These are phyloP conservation scores for Sinonovacula constricta DNA, from an alignment of 1,140 invertebrate genomes.

Conservation along the genomic window DNA sequence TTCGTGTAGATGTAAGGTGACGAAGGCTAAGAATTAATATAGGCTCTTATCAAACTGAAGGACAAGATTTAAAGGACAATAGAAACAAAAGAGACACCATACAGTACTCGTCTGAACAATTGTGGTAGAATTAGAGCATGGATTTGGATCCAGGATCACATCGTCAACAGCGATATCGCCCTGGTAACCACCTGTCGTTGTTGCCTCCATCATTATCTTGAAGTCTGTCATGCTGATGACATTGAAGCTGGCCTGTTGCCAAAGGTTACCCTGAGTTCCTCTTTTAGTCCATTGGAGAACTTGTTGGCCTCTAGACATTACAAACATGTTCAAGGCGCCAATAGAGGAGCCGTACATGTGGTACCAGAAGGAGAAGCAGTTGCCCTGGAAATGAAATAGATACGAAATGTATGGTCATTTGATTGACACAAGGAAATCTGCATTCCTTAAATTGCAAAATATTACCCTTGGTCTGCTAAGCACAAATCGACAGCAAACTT, in stretches of 20 bases:
- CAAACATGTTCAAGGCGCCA: slow-evolving; percentile 67
- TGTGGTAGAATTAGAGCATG: slow-evolving; percentile 60
- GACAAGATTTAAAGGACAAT: too few species aligned
- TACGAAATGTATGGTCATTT: too few species aligned
- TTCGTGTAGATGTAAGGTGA: too few species aligned
- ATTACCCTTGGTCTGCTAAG: too few species aligned
- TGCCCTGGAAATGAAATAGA: slow-evolving; percentile 17
- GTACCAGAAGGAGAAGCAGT: slow-evolving; percentile 82
- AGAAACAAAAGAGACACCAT: too few species aligned
- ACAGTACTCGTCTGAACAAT: slow-evolving; percentile 12
- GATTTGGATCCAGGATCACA: slow-evolving; percentile 66
- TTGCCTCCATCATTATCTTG: slow-evolving; percentile 62
- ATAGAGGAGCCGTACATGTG: slow-evolving; percentile 86
- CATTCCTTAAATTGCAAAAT: too few species aligned
- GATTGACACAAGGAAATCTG: too few species aligned
- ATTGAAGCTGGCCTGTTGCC: slow-evolving; percentile 67
- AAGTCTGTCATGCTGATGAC: slow-evolving; percentile 65
- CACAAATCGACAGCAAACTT: too few species aligned
- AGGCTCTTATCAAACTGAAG: too few species aligned
- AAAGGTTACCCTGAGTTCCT: slow-evolving; percentile 72
- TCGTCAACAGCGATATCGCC: slow-evolving; percentile 79
- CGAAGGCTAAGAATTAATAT: too few species aligned
- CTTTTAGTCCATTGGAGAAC: slow-evolving; percentile 63
- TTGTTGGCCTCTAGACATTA: slow-evolving; percentile 39
- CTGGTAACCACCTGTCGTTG: slow-evolving; percentile 56